phyloP scores from a whole-genome alignment of 2,113 vertebrate genomes.

The Lucifuga dentata region DNA sequence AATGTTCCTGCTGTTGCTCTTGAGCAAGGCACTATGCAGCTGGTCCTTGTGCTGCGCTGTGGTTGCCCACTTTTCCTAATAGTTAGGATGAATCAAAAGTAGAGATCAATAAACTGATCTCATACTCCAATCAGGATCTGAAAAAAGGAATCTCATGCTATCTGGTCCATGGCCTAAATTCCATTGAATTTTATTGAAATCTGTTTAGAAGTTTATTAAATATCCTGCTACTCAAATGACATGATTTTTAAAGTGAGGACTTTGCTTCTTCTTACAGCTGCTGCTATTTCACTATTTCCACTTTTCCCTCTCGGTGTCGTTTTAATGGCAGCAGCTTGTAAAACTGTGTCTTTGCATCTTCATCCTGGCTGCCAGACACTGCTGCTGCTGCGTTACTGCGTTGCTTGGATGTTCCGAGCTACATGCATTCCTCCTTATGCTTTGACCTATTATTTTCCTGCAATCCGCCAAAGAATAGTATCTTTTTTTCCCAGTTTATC shows the following conservation, averaged over 20 bases:
- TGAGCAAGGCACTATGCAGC: too few species aligned
- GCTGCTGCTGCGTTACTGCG: slow-evolving; percentile 14
- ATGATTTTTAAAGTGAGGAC: neutral
- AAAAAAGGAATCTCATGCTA: too few species aligned
- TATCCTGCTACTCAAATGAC: too few species aligned
- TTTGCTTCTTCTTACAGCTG: neutral
- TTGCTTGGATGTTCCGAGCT: slow-evolving; percentile 13
- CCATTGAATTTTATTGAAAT: too few species aligned
- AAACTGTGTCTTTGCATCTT: neutral
- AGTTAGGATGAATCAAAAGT: too few species aligned
- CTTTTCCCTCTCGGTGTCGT: neutral
- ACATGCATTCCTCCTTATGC: slow-evolving; percentile 34
- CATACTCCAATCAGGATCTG: too few species aligned
- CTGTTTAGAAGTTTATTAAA: too few species aligned
- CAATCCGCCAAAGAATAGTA: slow-evolving; percentile 51
- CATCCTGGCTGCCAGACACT: neutral
- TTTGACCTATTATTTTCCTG: slow-evolving; percentile 53
- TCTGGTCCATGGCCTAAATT: too few species aligned
- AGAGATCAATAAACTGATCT: too few species aligned
- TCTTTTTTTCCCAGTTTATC: slow-evolving; percentile 48
- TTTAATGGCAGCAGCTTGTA: neutral
- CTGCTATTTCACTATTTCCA: neutral
- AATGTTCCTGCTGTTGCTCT: too few species aligned
- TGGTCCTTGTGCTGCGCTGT: too few species aligned
- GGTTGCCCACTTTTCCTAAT: too few species aligned